These are phyloP conservation scores for Eupelmus urozonus DNA, from an alignment of 2,888 invertebrate species.

Conservation along the genomic window DNA sequence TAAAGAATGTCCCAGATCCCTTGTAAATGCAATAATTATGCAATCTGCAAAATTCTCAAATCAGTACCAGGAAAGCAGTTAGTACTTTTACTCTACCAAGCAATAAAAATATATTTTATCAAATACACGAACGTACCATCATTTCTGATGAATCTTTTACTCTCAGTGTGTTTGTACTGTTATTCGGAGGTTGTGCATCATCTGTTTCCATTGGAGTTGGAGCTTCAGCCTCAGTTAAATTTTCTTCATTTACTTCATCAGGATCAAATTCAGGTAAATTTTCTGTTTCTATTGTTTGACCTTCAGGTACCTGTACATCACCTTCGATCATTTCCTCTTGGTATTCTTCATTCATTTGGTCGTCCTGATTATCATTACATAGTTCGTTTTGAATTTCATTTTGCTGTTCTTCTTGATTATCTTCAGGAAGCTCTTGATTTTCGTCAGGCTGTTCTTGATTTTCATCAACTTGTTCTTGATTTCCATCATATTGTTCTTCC, in stretches of 20 bases:
- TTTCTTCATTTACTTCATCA: constrained; percentile 41
- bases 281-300: constrained; percentile 32
- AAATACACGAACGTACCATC: constrained; percentile 37
- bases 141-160: constrained; percentile 40
- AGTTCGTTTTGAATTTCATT: constrained; percentile 4
- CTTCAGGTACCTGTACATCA: constrained; percentile 10
- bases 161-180: constrained; percentile 15
- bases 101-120: too few species aligned
- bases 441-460: constrained; percentile 20
- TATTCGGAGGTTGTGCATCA: constrained; percentile 1
- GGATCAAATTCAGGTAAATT: constrained; percentile 59
- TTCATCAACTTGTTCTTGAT: constrained; percentile 24
- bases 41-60: neutral
- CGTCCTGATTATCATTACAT: constrained; percentile 6
- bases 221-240: constrained; percentile 1
- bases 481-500: constrained; percentile 3
- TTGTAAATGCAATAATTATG: too few species aligned
- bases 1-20: neutral
- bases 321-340: constrained; percentile 21
- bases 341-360: neutral
- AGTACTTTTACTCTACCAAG: too few species aligned
- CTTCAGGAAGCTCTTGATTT: constrained; percentile 5
- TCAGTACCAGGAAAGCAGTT: too few species aligned
- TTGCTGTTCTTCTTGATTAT: constrained; percentile 23
- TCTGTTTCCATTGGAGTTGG: constrained; percentile 15